These are phyloP conservation scores for Pseudoatta argentina DNA, from an alignment of 1,140 invertebrate genomes.

Conservation along the genomic window DNA sequence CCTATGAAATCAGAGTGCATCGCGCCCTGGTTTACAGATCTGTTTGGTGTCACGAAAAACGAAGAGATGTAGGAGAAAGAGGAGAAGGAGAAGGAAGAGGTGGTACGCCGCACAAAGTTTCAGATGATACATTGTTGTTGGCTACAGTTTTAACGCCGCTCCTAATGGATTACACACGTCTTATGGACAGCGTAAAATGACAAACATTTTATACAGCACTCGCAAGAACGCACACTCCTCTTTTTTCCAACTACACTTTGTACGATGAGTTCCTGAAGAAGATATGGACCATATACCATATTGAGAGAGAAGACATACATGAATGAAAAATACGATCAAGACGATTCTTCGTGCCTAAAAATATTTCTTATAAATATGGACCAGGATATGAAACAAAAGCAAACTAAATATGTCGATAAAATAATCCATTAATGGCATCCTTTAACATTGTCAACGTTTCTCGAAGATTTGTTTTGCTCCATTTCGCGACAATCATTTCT, in stretches of 20 bases:
- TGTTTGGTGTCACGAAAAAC: constrained; percentile 48
- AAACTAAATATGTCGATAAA: neutral
- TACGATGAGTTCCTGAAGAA: neutral
- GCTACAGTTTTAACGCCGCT: constrained; percentile 46
- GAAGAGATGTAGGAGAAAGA: neutral
- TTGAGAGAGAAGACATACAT: no score
- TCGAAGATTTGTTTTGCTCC: neutral
- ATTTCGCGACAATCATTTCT: neutral
- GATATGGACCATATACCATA: neutral
- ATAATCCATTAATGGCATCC: neutral
- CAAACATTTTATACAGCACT: constrained; percentile 49
- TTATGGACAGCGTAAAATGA: constrained; percentile 30
- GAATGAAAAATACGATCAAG: no score
- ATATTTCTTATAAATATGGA: neutral
- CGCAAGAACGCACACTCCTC: neutral
- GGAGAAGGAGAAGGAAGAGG: neutral
- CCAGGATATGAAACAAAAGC: neutral
- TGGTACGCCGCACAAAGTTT: constrained; percentile 36
- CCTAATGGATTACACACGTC: constrained; percentile 60
- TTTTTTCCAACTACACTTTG: neutral
- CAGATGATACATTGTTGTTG: constrained; percentile 49
- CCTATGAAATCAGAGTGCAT: constrained; percentile 54
- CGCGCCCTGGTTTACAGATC: constrained; percentile 26
- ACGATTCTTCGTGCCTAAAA: no score
- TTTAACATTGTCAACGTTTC: neutral